Conservation (phyloP, 2,113 vertebrate genomes). For the Paratilapia polleni region DNA sequence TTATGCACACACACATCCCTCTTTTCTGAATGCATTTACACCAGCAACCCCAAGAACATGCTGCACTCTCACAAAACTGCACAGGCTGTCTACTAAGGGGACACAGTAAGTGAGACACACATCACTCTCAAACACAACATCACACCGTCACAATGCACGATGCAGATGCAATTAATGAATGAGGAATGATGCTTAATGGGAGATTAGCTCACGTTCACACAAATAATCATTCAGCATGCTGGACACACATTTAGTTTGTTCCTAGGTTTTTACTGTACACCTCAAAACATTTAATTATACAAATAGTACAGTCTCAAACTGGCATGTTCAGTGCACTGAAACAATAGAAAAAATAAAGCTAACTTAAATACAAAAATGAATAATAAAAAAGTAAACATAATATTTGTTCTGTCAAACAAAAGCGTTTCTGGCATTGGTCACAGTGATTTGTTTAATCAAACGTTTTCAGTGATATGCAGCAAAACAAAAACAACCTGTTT, state of each 20-base stretch:
- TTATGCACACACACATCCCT: constrained; percentile 28
- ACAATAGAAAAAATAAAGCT: constrained; percentile 68
- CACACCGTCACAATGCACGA: constrained; percentile 78
- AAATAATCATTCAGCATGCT: constrained; percentile 83
- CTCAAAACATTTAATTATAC: constrained; percentile 77
- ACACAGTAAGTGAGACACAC: constrained; percentile 76
- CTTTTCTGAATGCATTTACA: constrained; percentile 68
- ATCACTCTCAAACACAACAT: constrained; percentile 78
- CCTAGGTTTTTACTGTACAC: constrained; percentile 78
- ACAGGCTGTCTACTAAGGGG: constrained; percentile 80
- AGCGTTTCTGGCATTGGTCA: constrained; percentile 79
- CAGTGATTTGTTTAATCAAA: constrained; percentile 82
- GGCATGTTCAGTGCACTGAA: constrained; percentile 70
- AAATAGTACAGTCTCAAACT: constrained; percentile 80
- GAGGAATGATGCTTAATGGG: constrained; percentile 73
- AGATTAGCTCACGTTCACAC: constrained; percentile 77
- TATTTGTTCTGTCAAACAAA: constrained; percentile 64
- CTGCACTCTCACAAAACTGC: constrained; percentile 80
- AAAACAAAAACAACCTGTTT: constrained; percentile 64
- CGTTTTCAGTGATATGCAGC: constrained; percentile 65
- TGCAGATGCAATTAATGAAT: constrained; percentile 76
- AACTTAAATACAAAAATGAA: constrained; percentile 69
- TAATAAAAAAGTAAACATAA: constrained; percentile 71
- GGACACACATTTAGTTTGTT: constrained; percentile 75
- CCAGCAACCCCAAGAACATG: constrained; percentile 77